Base-by-base conservation (phyloP, 2,797 vertebrate genomes). In the Sphenodon punctatus region DNA sequence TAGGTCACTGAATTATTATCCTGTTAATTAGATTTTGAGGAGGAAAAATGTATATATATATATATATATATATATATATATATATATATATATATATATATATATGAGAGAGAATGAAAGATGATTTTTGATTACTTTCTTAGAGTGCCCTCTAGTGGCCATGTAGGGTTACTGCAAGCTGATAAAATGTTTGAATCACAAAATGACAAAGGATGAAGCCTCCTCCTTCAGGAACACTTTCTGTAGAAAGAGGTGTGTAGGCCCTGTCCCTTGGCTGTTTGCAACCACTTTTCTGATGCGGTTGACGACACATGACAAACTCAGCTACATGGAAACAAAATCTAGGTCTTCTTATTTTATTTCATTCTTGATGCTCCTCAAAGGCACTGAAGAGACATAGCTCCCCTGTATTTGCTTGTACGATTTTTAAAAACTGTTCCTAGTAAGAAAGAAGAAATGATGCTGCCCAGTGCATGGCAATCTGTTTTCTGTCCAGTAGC, bases 231-330 rank as follows among this genome's bases (percentile, higher is more conserved):
- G 94, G 94, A 94, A 95, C 97, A 90, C 96, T 97, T 99, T 98
- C 96, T 97, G 97, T 96, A 93, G 90, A 86, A 94, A 96, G 97
- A 95, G 90, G 75, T 93, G 89, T 95, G 97, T 95, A 56, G 74
- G 89, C 93, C 95, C 93, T 97, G 98, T 94, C 98, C 97, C 97
- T 95, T 96, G 97, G 97, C 97, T 97, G 97, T 98, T 97, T 98
- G 98, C 96, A 92, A 97, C 98, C 98, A 98, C 98, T 99, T 98
- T 98, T 98, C 98, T 99, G 98, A 98, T 98, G 98, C 96, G 98
- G 98, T 99, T 99, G 98, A 99, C 98, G 96, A 98, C 98, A 98
- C 97, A 97, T 97, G 97, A 96, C 97, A 97, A 97, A 97, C 97
- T 97, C 94, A 97, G 97, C 97, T 98, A 97, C 96, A 96, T 96